Evolutionary conservation across 1,140 invertebrate species (phyloP), one percentile per base, ranked within the genome.

Genomic region (Temnothorax longispinosus): DNA sequence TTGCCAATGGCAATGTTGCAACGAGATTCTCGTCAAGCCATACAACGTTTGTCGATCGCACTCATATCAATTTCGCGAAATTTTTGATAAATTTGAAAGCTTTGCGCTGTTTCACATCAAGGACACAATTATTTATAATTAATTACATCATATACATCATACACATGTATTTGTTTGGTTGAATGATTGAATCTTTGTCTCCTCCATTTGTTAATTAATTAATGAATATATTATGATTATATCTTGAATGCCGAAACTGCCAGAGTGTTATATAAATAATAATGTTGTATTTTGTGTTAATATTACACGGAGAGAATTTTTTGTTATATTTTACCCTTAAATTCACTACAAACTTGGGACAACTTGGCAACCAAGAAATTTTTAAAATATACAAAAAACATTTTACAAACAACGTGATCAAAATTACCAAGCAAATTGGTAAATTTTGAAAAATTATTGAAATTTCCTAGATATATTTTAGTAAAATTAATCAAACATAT

Each of bases 41-140:
- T 84, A 38, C 47, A 82, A 82, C 69, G 54, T 84, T 84, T 84
- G 52, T 38, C 54, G 27, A 62, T 84, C 69, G 8, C 41, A 60
- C n/a, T 82, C 60, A 21, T n/a, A 52, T 80, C 54, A 74, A 84
- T 84, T 75, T 50, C n/a, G 69, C 47, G 13, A 84, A 72, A 38
- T 60, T 62, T 74, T 21, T 18, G 13, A 75, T 84, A 50, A 74
- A 75, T 84, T 72, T 47, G 8, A n/a, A 13, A 71, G 2, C 50
- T 21, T 54, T 69, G 50, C 65, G 13, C 18, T 75, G 10, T 56
- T 84, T 62, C 38, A n/a, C 50, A 13, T 50, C 41, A 62, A 75
- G 38, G 27, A 1, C 6, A 10, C n/a, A 74, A 50, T 84, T 60
- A 47, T 74, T 35, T 44, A 3, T 60, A 84, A 74, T 74, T 84